These are phyloP conservation scores for Aspiorhynchus laticeps DNA, from an alignment of 2,113 vertebrate species.

Conservation along the genomic window DNA sequence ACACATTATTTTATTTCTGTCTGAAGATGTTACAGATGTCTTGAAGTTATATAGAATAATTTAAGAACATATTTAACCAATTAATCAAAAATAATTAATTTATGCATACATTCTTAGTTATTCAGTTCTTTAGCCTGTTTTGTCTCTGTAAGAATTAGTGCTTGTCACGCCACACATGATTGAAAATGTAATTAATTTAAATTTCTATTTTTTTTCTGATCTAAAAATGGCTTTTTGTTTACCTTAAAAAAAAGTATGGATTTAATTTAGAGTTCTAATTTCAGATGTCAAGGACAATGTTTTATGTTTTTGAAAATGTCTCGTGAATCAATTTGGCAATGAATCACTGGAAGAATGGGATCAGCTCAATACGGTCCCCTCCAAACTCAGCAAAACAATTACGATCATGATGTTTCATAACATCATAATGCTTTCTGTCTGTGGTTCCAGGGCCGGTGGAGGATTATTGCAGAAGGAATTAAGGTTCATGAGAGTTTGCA, in stretches of 20 bases:
- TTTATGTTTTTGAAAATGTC: conserved; percentile 59
- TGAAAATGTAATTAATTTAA: conserved; percentile 64
- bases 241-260: conserved; percentile 38
- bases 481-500: background rate
- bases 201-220: conserved; percentile 51
- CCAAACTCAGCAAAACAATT: conserved; percentile 44
- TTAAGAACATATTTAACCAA: background rate
- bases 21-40: background rate
- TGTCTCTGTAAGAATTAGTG: background rate
- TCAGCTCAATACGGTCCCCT: conserved; percentile 45
- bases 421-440: background rate
- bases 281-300: conserved; percentile 53
- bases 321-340: conserved; percentile 59
- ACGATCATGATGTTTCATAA: conserved; percentile 33
- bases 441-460: background rate
- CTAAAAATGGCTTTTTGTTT: background rate
- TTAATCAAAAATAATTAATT: background rate
- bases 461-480: background rate
- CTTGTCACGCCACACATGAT: conserved; percentile 56
- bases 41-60: background rate
- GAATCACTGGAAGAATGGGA: conserved; percentile 55
- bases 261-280: conserved; percentile 60
- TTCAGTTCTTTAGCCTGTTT: background rate
- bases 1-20: background rate
- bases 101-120: background rate